Base-by-base conservation (phyloP, 2,113 vertebrate genomes). In the Brachypteracias leptosomus region DNA sequence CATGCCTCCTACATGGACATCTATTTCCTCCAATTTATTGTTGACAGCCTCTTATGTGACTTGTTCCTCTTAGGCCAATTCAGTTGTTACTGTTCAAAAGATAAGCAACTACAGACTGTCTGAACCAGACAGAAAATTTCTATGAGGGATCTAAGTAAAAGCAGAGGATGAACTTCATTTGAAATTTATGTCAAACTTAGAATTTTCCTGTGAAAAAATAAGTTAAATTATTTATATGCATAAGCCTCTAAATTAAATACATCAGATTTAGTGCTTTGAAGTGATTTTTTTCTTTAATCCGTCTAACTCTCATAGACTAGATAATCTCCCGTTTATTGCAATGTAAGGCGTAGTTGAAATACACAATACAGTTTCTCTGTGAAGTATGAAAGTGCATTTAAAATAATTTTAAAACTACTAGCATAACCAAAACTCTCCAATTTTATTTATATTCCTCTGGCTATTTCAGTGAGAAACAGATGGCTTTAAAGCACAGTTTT, bases 251-350 rank as follows among this genome's bases (percentile, higher is more conserved):
- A 85, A 66, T 93, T 70, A 73, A 83, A 93, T 90, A 62, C 33
- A 85, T 82, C 59, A 91, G 71, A 79, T 87, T 67, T 79, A 59
- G 26, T 76, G 52, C 90, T 95, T 91, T 95, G 62, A 82, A 91
- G 55, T 88, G 35, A 59, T 90, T 79, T 93, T 94, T 71, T 93
- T 94, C 72, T 86, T 84, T 93, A 78, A 86, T 93, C 72, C 47
- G 36, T 16, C 31, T 61, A 88, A 90, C 33, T 83, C 42, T 70
- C 55, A 26, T 36, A 35, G 31, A 47, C 28, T 72, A 66, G 78
- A 76, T 87, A 90, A 93, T 93, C 82, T 96, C 44, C 51, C 25
- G 9, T 89, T 95, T 68, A 58, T 78, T 85, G 52, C 44, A 68
- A 7, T 33, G 17, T 72, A 87, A 86, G 33, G 16, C 6, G 0